A percentile compares a stretch with the other conserved stretches of the same genome.
Evolutionary conservation across 37 sponge, comb jelly and placozoan species (phyloP).

Genomic region (Spongilla lacustris): DNA sequence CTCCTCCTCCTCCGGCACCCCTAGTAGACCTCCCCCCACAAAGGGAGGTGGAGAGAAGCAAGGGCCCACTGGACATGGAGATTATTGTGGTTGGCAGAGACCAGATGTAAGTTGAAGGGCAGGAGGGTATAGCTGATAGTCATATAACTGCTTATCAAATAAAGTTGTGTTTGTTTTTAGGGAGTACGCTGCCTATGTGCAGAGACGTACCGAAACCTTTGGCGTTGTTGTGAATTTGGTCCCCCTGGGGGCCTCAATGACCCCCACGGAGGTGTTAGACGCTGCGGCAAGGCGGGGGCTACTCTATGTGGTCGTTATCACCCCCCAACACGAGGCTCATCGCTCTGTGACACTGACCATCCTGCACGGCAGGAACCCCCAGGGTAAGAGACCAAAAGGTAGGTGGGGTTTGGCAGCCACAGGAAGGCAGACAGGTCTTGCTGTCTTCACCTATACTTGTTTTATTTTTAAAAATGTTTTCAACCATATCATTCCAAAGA

Average conservation of each 20-base stretch:
- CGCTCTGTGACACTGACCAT: constrained; percentile 83
- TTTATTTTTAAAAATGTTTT: no score
- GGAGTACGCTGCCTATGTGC: constrained; percentile 71
- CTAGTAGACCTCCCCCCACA: not conserved
- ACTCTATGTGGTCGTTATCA: constrained; percentile 74
- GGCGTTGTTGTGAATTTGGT: constrained; percentile 35
- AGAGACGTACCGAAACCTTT: constrained; percentile 16
- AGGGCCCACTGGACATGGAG: constrained; percentile 43
- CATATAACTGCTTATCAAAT: not conserved
- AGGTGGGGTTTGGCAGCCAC: not conserved
- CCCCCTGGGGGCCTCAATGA: constrained; percentile 63
- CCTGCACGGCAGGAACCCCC: constrained; percentile 79
- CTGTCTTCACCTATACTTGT: no score
- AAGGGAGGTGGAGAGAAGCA: constrained; percentile 13
- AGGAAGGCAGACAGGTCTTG: no score
- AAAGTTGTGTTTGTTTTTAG: constrained; percentile 39
- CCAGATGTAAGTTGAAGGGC: constrained; percentile 60
- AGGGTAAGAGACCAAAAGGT: constrained; percentile 51
- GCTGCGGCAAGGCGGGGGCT: constrained; percentile 65
- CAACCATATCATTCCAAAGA: no score
- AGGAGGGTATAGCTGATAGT: not conserved
- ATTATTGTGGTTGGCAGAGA: constrained; percentile 70
- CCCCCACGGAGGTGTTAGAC: constrained; percentile 71
- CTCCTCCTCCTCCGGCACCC: not conserved
- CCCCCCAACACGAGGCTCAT: constrained; percentile 79